A percentile compares a stretch with the other conserved stretches of the same genome.
phyloP scores from a whole-genome alignment of 2,888 invertebrate species.

The Synanthedon formicaeformis region DNA sequence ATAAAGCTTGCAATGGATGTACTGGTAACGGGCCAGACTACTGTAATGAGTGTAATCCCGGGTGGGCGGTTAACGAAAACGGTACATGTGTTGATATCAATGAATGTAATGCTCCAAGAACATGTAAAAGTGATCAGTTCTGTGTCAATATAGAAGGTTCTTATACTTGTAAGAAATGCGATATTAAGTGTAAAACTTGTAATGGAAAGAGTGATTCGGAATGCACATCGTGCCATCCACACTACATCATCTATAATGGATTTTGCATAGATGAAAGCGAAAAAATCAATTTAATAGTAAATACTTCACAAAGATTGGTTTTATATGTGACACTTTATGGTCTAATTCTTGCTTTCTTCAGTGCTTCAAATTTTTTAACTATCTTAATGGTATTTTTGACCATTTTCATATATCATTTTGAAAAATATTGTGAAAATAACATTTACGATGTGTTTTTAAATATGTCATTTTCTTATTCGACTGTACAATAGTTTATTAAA shows the following conservation, averaged over 20 bases:
- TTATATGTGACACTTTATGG: conserved; percentile 35
- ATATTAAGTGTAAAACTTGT: conserved; percentile 85
- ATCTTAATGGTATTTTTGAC: conserved; percentile 24
- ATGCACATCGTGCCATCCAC: conserved; percentile 80
- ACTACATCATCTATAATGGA: conserved; percentile 33
- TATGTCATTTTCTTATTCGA: neutral
- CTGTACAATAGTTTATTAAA: neutral
- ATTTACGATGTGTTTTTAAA: conserved; percentile 19
- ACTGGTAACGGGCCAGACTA: conserved; percentile 76
- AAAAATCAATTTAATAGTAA: conserved; percentile 26
- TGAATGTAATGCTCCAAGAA: conserved; percentile 75
- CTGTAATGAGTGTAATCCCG: conserved; percentile 67
- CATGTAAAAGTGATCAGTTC: conserved; percentile 77
- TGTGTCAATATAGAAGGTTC: conserved; percentile 90
- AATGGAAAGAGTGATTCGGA: conserved; percentile 86
- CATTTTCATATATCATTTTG: conserved; percentile 25
- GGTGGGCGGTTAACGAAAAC: conserved; percentile 77
- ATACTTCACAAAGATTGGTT: conserved; percentile 23
- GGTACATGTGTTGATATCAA: conserved; percentile 85
- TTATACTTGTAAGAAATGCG: conserved; percentile 83
- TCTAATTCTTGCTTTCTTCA: conserved; percentile 27
- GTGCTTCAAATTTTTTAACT: conserved; percentile 24
- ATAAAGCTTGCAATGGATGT: conserved; percentile 83
- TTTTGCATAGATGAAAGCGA: conserved; percentile 35
- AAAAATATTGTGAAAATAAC: conserved; percentile 23